Evolutionary conservation across 2,888 invertebrate genomes (phyloP).

Genomic region (Spilosoma lubricipeda): DNA sequence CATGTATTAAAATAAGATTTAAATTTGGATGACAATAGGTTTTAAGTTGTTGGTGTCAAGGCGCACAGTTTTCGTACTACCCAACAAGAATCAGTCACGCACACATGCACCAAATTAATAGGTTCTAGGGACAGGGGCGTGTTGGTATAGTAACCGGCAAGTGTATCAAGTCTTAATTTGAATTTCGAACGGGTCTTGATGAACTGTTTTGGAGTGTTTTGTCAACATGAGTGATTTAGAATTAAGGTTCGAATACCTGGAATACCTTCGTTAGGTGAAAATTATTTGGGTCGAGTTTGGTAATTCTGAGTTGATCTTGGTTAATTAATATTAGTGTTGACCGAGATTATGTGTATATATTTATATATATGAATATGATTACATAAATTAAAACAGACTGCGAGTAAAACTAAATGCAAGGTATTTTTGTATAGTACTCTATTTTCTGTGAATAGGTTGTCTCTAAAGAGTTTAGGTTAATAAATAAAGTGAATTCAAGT

Average conservation of each 20-base stretch:
- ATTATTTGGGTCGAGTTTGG: constrained; percentile 17
- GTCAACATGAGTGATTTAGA: constrained; percentile 45
- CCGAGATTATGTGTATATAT: background rate
- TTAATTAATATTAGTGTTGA: constrained; percentile 14
- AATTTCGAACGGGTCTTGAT: constrained; percentile 48
- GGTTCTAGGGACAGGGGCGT: constrained; percentile 46
- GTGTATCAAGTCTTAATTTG: constrained; percentile 64
- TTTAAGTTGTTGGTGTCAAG: background rate
- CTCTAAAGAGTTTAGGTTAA: too few species aligned
- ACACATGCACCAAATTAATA: constrained; percentile 73
- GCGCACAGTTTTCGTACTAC: constrained; percentile 20
- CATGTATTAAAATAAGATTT: background rate
- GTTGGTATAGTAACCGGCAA: constrained; percentile 55
- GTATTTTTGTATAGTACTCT: background rate
- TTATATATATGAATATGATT: background rate
- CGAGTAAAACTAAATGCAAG: background rate
- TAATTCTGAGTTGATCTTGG: constrained; percentile 16
- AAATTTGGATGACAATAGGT: background rate
- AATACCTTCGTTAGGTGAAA: constrained; percentile 34
- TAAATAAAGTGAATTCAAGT: too few species aligned
- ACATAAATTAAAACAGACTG: background rate
- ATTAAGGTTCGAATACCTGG: constrained; percentile 24
- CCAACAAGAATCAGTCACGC: constrained; percentile 68
- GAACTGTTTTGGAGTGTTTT: constrained; percentile 57
- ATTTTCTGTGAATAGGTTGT: too few species aligned